Percentiles rank a stretch among this genome's conserved stretches.
phyloP scores from a whole-genome alignment of 2,797 vertebrate genomes.

The Melanotaenia nigrans region DNA sequence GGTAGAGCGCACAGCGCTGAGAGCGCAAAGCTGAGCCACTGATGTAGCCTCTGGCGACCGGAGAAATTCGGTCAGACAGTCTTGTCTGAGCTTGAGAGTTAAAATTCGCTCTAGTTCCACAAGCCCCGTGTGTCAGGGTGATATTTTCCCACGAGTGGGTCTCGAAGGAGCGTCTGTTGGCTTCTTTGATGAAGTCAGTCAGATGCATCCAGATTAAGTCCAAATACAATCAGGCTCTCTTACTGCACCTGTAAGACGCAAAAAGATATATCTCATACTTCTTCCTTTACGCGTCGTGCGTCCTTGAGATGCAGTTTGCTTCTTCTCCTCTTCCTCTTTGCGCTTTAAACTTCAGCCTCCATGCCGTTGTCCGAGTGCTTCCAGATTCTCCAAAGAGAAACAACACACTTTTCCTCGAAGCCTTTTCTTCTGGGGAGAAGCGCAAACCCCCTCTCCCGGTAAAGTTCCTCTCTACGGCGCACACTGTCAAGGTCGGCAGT shows the following conservation, averaged over 20 bases:
- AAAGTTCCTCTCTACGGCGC: conserved; percentile 62
- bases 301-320: conserved; percentile 27
- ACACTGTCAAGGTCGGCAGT: conserved; percentile 65
- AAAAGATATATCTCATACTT: conserved; percentile 39
- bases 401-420: conserved; percentile 43
- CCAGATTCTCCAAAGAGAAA: conserved; percentile 16
- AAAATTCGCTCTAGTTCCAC: conserved; percentile 28
- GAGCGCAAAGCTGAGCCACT: conserved; percentile 31
- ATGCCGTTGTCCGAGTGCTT: conserved; percentile 1
- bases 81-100: conserved; percentile 11
- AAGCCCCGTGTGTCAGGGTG: background rate
- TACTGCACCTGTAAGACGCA: conserved; percentile 63
- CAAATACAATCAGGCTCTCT: conserved; percentile 22
- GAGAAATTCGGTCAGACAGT: conserved; percentile 34
- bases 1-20: conserved; percentile 45
- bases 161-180: background rate
- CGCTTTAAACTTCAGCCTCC: conserved; percentile 58
- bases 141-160: conserved; percentile 3
- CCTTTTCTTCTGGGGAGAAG: conserved; percentile 16
- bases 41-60: conserved; percentile 15
- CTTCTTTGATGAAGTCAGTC: conserved; percentile 40
- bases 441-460: conserved; percentile 8
- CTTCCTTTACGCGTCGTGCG: conserved; percentile 20
- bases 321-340: background rate
- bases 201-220: conserved; percentile 58